Evolutionary conservation across 2,888 invertebrate species (phyloP).

Genomic region (Drosophila pegasa): DNA sequence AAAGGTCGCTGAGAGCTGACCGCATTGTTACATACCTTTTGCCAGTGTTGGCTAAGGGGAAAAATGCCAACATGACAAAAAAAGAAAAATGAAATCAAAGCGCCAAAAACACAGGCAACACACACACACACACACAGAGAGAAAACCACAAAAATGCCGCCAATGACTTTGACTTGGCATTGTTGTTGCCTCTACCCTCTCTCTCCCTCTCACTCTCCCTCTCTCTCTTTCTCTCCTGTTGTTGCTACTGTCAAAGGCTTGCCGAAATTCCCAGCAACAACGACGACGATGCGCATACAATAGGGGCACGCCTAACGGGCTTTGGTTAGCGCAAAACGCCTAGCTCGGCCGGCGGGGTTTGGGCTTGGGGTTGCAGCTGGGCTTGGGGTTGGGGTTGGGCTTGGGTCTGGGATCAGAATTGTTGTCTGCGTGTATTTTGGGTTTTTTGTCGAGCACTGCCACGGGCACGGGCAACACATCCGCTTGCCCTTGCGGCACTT

Average conservation of each 20-base stretch:
- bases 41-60: constrained; percentile 27
- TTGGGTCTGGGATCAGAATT: background rate
- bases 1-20: constrained; percentile 25
- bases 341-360: background rate
- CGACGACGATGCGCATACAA: background rate
- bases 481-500: constrained; percentile 76
- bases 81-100: constrained; percentile 45
- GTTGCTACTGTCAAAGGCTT: constrained; percentile 47
- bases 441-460: constrained; percentile 33
- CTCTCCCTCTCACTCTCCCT: background rate
- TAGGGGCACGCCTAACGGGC: constrained; percentile 16
- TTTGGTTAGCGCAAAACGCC: constrained; percentile 10
- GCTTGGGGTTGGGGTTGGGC: background rate
- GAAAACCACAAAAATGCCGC: constrained; percentile 75
- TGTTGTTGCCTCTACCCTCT: constrained; percentile 18
- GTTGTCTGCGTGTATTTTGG: constrained; percentile 11
- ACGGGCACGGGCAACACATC: constrained; percentile 66
- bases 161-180: constrained; percentile 53
- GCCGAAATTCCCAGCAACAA: constrained; percentile 45
- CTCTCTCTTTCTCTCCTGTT: constrained; percentile 3
- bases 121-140: constrained; percentile 24
- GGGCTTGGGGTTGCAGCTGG: background rate
- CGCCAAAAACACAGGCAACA: constrained; percentile 23
- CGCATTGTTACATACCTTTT: constrained; percentile 38
- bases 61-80: constrained; percentile 8